Evolutionary conservation across 2,113 vertebrate species (phyloP).

Genomic region (Perca flavescens): DNA sequence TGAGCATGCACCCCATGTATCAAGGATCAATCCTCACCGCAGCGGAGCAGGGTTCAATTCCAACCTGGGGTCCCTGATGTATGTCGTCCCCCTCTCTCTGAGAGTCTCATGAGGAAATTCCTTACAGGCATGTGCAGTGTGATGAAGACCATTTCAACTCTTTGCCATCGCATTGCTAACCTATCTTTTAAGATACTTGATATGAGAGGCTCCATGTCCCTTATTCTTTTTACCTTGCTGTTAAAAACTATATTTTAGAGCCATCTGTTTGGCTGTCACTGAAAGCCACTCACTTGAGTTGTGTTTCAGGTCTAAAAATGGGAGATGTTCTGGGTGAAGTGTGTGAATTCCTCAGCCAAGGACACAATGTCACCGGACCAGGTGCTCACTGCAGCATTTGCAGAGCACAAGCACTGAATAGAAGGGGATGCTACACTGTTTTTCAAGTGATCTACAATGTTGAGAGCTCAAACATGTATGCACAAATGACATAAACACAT

Average conservation of each 20-base stretch:
- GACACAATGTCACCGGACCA: slow-evolving; percentile 61
- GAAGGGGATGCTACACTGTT: slow-evolving; percentile 11
- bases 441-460: slow-evolving; percentile 6
- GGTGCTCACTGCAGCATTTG: slow-evolving; percentile 65
- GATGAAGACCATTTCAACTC: slow-evolving; percentile 21
- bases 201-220: background rate
- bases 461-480: background rate
- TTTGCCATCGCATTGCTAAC: background rate
- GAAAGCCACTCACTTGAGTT: slow-evolving; percentile 33
- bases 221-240: slow-evolving; percentile 17
- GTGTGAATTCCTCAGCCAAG: slow-evolving; percentile 60
- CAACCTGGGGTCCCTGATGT: no score
- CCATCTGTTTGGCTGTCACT: slow-evolving; percentile 51
- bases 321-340: slow-evolving; percentile 52
- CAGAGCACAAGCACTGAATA: slow-evolving; percentile 19
- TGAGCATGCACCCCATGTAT: no score
- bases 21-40: no score
- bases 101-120: slow-evolving; percentile 1
- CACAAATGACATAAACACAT: background rate
- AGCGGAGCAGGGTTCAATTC: no score
- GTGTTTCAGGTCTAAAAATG: slow-evolving; percentile 56
- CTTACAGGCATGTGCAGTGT: background rate
- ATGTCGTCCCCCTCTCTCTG: no score
- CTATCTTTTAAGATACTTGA: slow-evolving; percentile 3
- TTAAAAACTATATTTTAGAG: slow-evolving; percentile 22